A percentile compares a stretch with the other conserved stretches of the same genome.
Conservation (phyloP, 2,797 vertebrate species). For the Protosalanx chinensis region DNA sequence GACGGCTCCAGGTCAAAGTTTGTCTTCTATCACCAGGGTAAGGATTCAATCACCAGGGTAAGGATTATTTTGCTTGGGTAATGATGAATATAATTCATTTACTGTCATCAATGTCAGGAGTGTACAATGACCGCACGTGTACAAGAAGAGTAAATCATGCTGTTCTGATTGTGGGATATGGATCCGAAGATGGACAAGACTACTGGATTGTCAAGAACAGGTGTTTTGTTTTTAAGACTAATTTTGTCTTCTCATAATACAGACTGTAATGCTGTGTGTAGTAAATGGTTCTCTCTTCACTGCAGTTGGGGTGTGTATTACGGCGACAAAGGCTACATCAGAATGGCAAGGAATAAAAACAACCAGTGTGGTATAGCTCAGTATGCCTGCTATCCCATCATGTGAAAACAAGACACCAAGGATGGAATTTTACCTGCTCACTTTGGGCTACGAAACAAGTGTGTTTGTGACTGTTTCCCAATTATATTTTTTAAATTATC, state of each 20-base stretch:
- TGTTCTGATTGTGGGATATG: constrained; percentile 62
- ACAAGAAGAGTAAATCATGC: constrained; percentile 57
- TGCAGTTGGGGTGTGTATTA: neutral
- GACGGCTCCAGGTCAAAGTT: constrained; percentile 74
- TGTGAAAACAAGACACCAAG: neutral
- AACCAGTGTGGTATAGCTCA: neutral
- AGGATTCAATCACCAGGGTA: constrained; percentile 64
- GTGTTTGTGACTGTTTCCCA: too few species aligned
- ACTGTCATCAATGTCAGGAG: constrained; percentile 38
- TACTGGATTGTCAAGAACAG: constrained; percentile 74
- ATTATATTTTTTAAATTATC: too few species aligned
- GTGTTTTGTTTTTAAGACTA: constrained; percentile 24
- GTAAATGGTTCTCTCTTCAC: neutral
- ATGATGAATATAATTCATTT: neutral
- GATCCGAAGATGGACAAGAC: constrained; percentile 44
- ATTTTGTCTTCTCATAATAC: too few species aligned
- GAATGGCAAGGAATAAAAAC: neutral
- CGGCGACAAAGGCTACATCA: neutral
- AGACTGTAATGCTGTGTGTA: too few species aligned
- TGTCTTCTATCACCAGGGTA: constrained; percentile 78
- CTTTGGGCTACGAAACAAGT: too few species aligned
- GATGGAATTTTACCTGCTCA: too few species aligned
- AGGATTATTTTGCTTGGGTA: neutral
- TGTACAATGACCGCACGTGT: constrained; percentile 59
- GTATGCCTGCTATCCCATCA: neutral